Conservation (phyloP, 1,140 invertebrate species). For the Drosophila rufa region DNA sequence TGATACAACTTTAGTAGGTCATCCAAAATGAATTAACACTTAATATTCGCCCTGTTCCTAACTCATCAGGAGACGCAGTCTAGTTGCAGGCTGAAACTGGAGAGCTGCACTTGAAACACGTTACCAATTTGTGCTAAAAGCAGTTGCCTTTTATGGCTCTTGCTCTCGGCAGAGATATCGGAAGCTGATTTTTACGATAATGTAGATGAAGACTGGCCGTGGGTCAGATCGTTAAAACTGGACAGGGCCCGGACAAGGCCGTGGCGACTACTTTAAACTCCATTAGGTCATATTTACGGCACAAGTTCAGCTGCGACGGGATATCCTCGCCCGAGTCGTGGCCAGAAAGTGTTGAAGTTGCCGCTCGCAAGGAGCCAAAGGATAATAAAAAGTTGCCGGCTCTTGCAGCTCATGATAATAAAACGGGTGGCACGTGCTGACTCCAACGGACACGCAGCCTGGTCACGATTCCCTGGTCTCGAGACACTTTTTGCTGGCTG, state of each 20-base stretch:
- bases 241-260: constrained; percentile 23
- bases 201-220: constrained; percentile 57
- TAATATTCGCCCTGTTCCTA: background rate
- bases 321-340: constrained; percentile 12
- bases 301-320: constrained; percentile 34
- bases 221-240: constrained; percentile 62
- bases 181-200: constrained; percentile 79
- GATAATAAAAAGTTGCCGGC: constrained; percentile 80
- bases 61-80: background rate
- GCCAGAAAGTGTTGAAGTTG: constrained; percentile 75
- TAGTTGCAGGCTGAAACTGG: background rate
- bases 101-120: constrained; percentile 61
- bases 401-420: constrained; percentile 76
- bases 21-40: constrained; percentile 4
- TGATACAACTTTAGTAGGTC: background rate
- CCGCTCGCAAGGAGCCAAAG: constrained; percentile 37
- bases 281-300: constrained; percentile 80
- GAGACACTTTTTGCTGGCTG: constrained; percentile 57
- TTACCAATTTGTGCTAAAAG: constrained; percentile 71
- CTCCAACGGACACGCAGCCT: constrained; percentile 76
- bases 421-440: constrained; percentile 77
- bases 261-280: constrained; percentile 69
- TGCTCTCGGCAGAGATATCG: constrained; percentile 39
- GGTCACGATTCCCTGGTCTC: constrained; percentile 65
- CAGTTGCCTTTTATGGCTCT: constrained; percentile 49